A percentile compares a stretch with the other conserved stretches of the same genome.
Conservation (phyloP, 2,797 vertebrate species). For the Pitangus sulphuratus region DNA sequence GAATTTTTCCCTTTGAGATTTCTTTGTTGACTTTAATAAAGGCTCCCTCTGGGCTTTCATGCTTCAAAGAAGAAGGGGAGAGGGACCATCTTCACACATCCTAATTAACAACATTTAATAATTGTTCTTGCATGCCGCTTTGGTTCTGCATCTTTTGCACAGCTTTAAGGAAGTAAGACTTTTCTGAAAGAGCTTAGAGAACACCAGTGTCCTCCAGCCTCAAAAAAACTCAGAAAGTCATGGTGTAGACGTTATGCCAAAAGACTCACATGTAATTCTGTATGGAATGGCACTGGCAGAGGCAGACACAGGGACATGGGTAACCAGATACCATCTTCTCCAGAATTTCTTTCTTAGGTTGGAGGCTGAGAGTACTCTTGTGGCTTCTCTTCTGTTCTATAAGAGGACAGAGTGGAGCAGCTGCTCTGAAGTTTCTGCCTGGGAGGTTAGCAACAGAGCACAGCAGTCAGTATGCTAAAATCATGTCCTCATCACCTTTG, state of each 20-base stretch:
- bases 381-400: neutral
- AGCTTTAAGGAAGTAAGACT: neutral
- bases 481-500: neutral
- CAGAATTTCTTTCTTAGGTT: neutral
- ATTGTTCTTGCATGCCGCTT: conserved; percentile 38
- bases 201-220: neutral
- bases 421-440: neutral
- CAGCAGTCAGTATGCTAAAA: neutral
- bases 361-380: neutral
- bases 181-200: neutral
- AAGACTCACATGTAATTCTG: neutral
- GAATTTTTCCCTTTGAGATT: conserved; percentile 58
- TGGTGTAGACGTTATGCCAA: neutral
- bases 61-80: conserved; percentile 53
- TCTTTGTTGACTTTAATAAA: conserved; percentile 70
- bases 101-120: conserved; percentile 44
- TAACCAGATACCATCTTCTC: neutral
- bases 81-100: conserved; percentile 56
- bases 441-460: neutral
- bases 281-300: neutral
- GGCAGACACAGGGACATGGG: neutral
- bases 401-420: neutral
- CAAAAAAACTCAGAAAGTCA: neutral
- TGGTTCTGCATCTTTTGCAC: conserved; percentile 3
- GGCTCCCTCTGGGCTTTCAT: conserved; percentile 50